Percentiles rank a stretch among this genome's conserved stretches.
Evolutionary conservation across 1,140 invertebrate genomes (phyloP).

Genomic region (Solenopsis invicta): DNA sequence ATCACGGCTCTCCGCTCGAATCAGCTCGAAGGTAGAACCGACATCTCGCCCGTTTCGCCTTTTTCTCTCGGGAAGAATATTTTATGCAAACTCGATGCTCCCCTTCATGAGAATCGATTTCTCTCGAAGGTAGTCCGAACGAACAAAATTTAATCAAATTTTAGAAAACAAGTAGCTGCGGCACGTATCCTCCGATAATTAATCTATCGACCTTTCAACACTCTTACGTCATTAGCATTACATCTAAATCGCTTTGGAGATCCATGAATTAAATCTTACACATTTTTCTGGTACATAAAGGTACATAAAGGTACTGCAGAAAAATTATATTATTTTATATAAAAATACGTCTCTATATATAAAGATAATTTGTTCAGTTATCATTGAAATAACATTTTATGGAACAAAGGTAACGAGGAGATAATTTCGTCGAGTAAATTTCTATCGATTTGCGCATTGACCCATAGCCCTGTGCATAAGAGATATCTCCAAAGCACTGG

Average conservation of each 20-base stretch:
- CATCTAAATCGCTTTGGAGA: not conserved
- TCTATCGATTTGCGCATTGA: constrained; percentile 30
- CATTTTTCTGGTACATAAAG: not conserved
- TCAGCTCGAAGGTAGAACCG: constrained; percentile 63
- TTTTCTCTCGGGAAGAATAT: constrained; percentile 74
- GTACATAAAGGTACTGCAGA: not conserved
- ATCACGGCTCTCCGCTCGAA: constrained; percentile 66
- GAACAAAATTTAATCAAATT: constrained; percentile 76
- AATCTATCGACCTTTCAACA: constrained; percentile 51
- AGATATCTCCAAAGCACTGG: not conserved
- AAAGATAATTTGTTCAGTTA: not conserved
- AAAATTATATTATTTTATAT: not conserved
- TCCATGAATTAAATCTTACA: constrained; percentile 25
- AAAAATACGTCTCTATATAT: not conserved
- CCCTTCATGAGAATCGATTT: constrained; percentile 67
- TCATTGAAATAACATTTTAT: not conserved
- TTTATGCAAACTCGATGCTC: constrained; percentile 75
- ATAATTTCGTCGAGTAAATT: not conserved
- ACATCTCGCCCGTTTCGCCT: constrained; percentile 64
- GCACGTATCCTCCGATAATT: constrained; percentile 36
- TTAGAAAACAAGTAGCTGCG: constrained; percentile 67
- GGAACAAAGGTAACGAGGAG: not conserved
- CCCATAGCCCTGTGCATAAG: not conserved
- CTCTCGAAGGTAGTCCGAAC: constrained; percentile 34
- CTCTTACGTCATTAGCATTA: not conserved